Percentiles rank a stretch among this genome's conserved stretches.
These are phyloP conservation scores for Adela reaumurella DNA, from an alignment of 2,888 invertebrate genomes.

Conservation along the genomic window DNA sequence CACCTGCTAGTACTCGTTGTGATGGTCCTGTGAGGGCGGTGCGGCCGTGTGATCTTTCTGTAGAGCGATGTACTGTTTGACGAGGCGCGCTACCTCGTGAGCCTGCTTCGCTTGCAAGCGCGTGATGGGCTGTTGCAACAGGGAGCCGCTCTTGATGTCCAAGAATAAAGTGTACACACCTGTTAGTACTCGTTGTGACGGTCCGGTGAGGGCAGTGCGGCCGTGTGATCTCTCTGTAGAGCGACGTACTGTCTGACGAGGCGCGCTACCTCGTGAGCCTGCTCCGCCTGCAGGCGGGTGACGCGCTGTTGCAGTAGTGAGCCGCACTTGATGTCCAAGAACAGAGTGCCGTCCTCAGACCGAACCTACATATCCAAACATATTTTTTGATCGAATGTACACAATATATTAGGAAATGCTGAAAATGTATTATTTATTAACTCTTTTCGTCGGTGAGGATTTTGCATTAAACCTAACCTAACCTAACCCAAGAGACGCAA, in stretches of 20 bases:
- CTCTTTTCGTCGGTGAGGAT: too few relatives aligned
- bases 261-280: conserved; percentile 95
- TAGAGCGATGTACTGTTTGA: conserved; percentile 86
- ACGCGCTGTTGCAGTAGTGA: conserved; percentile 94
- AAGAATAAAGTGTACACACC: conserved; percentile 37
- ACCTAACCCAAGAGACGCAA: too few relatives aligned
- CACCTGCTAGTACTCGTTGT: neutral
- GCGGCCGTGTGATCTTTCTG: conserved; percentile 7
- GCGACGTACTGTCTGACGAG: conserved; percentile 96
- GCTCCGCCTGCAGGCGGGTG: conserved; percentile 92
- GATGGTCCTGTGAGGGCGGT: neutral
- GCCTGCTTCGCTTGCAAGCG: conserved; percentile 94
- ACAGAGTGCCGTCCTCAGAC: conserved; percentile 87
- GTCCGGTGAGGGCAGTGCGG: conserved; percentile 13
- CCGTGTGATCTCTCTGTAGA: conserved; percentile 51
- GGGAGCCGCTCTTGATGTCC: conserved; percentile 95
- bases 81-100: conserved; percentile 83
- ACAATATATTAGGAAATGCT: neutral
- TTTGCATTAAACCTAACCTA: too few relatives aligned
- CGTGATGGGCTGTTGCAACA: conserved; percentile 93
- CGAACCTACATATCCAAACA: conserved; percentile 53
- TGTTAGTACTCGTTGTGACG: conserved; percentile 12
- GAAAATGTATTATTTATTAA: too few relatives aligned
- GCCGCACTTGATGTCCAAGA: conserved; percentile 94
- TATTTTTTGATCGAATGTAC: neutral